Evolutionary conservation across 2,113 vertebrate species (phyloP).

Genomic region (Aptenodytes patagonicus): DNA sequence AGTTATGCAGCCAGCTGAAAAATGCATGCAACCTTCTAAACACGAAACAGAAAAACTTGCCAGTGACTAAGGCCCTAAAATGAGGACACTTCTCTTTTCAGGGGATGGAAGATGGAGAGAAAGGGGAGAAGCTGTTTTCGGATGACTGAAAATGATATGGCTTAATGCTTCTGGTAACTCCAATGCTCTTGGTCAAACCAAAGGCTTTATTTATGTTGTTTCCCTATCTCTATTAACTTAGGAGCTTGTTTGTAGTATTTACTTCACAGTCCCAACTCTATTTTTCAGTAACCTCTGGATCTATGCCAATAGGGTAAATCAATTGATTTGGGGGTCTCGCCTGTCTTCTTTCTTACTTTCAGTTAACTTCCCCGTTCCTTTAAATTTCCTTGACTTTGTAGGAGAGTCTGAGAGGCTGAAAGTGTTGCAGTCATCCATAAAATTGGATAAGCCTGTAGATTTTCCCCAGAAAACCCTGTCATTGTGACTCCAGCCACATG

Average conservation of each 20-base stretch:
- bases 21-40: background rate
- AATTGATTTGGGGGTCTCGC: background rate
- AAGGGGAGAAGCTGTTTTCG: background rate
- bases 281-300: background rate
- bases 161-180: background rate
- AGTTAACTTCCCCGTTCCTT: background rate
- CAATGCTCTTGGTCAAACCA: background rate
- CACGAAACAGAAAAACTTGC: background rate
- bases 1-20: background rate
- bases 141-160: background rate
- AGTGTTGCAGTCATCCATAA: background rate
- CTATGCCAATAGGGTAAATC: background rate
- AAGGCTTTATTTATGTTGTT: background rate
- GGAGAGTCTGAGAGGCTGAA: background rate
- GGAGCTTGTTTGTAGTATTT: background rate
- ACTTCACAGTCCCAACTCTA: background rate
- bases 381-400: background rate
- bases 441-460: background rate
- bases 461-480: background rate
- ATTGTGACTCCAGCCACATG: background rate
- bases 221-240: background rate
- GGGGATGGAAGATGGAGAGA: accelerated
- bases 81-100: background rate
- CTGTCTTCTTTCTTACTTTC: background rate
- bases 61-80: background rate